A percentile compares a stretch with the other conserved stretches of the same genome.
Conservation (phyloP, 1,140 invertebrate species). For the Macrocentrus cingulum region DNA sequence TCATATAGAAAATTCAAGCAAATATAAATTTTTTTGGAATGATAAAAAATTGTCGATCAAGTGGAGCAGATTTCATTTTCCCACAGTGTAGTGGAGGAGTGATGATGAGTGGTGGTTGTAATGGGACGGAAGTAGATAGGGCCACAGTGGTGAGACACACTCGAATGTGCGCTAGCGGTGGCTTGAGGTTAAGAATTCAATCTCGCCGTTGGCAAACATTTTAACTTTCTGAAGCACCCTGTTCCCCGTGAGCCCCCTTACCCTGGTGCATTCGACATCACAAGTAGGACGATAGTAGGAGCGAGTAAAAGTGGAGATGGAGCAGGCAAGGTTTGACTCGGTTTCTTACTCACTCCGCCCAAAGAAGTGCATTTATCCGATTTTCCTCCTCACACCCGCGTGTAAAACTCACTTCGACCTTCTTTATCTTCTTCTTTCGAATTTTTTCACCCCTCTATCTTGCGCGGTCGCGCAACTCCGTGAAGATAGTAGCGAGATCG, state of each 20-base stretch:
- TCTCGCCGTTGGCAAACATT: conserved; percentile 38
- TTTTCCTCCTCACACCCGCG: conserved; percentile 16
- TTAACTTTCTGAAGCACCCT: conserved; percentile 34
- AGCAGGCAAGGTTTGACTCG: conserved; percentile 17
- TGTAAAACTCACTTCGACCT: conserved; percentile 8
- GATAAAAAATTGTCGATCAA: no score
- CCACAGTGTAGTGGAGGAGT: no score
- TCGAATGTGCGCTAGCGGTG: conserved; percentile 27
- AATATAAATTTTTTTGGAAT: no score
- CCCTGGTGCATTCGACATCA: conserved; percentile 14
- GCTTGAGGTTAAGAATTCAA: conserved; percentile 41
- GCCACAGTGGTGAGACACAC: conserved; percentile 23
- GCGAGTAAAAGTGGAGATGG: conserved; percentile 7
- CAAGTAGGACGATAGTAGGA: conserved; percentile 17
- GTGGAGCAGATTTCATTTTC: no score
- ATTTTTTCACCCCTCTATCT: background rate
- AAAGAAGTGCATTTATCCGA: conserved; percentile 32
- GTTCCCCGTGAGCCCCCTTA: no score
- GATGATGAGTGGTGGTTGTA: background rate
- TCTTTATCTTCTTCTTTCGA: conserved; percentile 10
- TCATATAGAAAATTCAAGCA: no score
- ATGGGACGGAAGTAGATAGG: conserved; percentile 25
- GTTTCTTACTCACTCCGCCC: conserved; percentile 12
- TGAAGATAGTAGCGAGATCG: background rate
- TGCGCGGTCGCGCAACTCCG: background rate